Base-by-base conservation (phyloP, 2,888 invertebrate genomes). In the Fragum whitleyi region DNA sequence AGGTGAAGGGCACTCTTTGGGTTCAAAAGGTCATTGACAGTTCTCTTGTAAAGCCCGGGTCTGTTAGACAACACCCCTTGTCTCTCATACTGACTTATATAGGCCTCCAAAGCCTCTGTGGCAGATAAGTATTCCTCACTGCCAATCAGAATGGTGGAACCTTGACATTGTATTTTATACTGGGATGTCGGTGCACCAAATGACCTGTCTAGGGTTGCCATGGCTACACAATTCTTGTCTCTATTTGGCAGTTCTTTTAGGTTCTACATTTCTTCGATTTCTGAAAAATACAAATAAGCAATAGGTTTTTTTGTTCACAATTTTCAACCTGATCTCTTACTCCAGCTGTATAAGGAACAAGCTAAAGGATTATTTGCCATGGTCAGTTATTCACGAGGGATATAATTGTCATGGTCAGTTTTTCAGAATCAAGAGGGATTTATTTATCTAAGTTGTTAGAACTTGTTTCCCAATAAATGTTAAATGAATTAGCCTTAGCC, bases 71-170 rank as follows among this genome's bases (percentile, higher is more conserved):
- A 62, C 26, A 70, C 28, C 21, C 70, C 74, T 47, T 75, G 71
- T 29, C 61, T 65, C 29, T 79, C 77, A 83, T 90, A 91, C 81
- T 90, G 90, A 26, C 88, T 86, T 42, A 91, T 82, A 78, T 91
- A 91, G 9, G 89, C 88, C 42, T 89, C 78, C n/a, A 91, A 79
- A 19, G 91, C 91, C 59, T 91, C 90, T 0, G 90, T 88, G 7
- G 91, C 91, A 9, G 90, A 90, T 62, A 85, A 78, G 70, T 87
- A 91, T 39, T 88, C 88, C 26, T 81, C 77, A 23, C 82, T 83
- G 0, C 91, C 91, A 29, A 91, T 87, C 14, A 83, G 73, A 36
- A 91, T 87, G 29, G 88, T 76, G 16, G 85, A 76, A 1, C 82
- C 79, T 36, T 81, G 81, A 78, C 90, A 90, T 36, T 81, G 83